phyloP scores from a whole-genome alignment of 2,888 invertebrate genomes.

The Brachyptera putata region DNA sequence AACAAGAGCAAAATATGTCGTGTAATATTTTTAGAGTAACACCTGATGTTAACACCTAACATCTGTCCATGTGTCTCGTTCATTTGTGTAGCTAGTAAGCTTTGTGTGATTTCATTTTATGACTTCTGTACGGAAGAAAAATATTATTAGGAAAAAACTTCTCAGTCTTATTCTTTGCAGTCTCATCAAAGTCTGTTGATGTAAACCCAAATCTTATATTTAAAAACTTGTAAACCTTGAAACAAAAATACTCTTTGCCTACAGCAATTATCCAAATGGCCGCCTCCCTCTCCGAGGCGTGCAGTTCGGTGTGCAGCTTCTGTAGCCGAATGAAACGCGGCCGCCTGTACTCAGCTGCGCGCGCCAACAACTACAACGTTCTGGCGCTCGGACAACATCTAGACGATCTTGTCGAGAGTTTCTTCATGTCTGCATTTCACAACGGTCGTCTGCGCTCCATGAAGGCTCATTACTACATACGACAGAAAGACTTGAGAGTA shows the following conservation, averaged over 20 bases:
- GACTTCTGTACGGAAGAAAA: no score
- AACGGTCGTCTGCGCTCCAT: constrained; percentile 73
- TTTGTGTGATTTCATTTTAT: no score
- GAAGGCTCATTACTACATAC: constrained; percentile 74
- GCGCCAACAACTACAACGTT: constrained; percentile 76
- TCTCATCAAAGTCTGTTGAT: no score
- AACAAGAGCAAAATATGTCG: no score
- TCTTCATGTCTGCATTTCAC: constrained; percentile 75
- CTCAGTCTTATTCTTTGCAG: no score
- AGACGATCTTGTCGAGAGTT: constrained; percentile 78
- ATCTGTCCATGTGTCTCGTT: no score
- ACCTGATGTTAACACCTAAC: no score
- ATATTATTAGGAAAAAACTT: no score
- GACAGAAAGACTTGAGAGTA: constrained; percentile 75
- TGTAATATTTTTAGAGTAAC: no score
- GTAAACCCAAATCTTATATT: no score
- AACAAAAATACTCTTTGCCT: constrained; percentile 27
- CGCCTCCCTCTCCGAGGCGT: constrained; percentile 41
- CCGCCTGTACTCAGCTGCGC: constrained; percentile 69
- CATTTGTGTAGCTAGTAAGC: no score
- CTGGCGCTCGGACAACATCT: constrained; percentile 83
- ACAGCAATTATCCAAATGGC: constrained; percentile 53
- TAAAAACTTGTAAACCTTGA: not conserved
- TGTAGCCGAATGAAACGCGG: constrained; percentile 67
- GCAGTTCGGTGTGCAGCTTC: constrained; percentile 62